Percentiles rank a stretch among this genome's conserved stretches.
These are phyloP conservation scores for Bombyx mori DNA, from an alignment of 1,140 invertebrate genomes.

Conservation along the genomic window DNA sequence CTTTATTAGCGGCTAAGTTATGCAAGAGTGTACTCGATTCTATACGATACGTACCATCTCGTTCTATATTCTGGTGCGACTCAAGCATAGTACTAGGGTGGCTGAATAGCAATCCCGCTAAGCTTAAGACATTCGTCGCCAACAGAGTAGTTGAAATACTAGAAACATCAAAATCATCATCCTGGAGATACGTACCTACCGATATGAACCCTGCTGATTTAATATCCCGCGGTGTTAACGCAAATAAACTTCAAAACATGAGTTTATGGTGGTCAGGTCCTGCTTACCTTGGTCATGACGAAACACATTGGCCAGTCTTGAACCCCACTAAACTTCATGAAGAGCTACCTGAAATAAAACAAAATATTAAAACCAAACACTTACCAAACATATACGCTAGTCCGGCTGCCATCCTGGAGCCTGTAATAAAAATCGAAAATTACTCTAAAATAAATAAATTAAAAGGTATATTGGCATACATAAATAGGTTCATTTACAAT, in stretches of 20 bases:
- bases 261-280: slow-evolving; percentile 16
- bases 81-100: slow-evolving; percentile 47
- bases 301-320: not conserved
- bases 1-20: not conserved
- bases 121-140: slow-evolving; percentile 43
- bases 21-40: slow-evolving; percentile 1
- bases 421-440: slow-evolving; percentile 6
- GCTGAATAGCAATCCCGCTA: slow-evolving; percentile 28
- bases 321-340: not conserved
- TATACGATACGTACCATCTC: slow-evolving; percentile 1
- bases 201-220: slow-evolving; percentile 27
- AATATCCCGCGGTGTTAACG: slow-evolving; percentile 19
- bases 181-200: slow-evolving; percentile 21
- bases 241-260: slow-evolving; percentile 12
- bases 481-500: slow-evolving; percentile 9
- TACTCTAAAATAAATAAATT: slow-evolving; percentile 6
- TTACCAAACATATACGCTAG: not conserved
- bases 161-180: slow-evolving; percentile 12
- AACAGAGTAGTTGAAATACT: slow-evolving; percentile 46
- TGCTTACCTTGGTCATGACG: not conserved
- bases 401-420: not conserved
- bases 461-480: slow-evolving; percentile 1
- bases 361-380: no score
- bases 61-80: slow-evolving; percentile 31
- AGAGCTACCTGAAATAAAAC: slow-evolving; percentile 9